phyloP scores from a whole-genome alignment of 1,140 invertebrate genomes.

The Augochlora pura region DNA sequence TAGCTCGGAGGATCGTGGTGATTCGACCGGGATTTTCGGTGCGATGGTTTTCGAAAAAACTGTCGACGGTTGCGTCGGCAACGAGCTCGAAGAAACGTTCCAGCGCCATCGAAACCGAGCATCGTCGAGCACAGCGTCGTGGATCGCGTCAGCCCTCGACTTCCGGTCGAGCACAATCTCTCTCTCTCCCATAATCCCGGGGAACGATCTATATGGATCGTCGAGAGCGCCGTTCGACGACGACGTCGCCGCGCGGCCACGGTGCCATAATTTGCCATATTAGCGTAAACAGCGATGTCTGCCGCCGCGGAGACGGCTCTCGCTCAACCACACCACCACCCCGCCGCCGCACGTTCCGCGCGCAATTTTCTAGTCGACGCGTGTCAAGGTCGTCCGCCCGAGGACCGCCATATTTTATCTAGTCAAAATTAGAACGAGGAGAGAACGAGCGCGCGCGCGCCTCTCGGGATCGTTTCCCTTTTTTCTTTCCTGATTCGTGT shows the following conservation, averaged over 20 bases:
- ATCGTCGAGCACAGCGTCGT: slow-evolving; percentile 20
- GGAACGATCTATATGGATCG: too few relatives aligned
- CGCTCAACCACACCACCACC: too few relatives aligned
- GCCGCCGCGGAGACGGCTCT: too few relatives aligned
- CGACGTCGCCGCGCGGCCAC: slow-evolving; percentile 31
- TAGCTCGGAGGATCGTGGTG: too few relatives aligned
- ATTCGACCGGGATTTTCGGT: neutral
- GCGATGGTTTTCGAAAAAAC: neutral
- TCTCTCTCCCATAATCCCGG: neutral
- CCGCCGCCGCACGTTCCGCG: neutral
- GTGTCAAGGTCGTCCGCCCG: slow-evolving; percentile 4
- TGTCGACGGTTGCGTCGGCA: neutral
- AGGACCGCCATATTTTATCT: slow-evolving; percentile 55
- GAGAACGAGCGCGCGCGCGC: neutral
- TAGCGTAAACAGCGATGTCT: slow-evolving; percentile 46
- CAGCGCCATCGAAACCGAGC: slow-evolving; percentile 10
- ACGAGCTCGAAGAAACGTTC: slow-evolving; percentile 6
- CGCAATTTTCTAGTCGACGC: slow-evolving; percentile 65
- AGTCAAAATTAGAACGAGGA: slow-evolving; percentile 71
- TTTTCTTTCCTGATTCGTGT: neutral
- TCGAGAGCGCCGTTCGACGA: neutral
- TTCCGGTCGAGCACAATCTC: neutral
- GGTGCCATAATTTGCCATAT: slow-evolving; percentile 75
- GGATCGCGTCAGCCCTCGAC: slow-evolving; percentile 22
- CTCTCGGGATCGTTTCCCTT: slow-evolving; percentile 14